phyloP scores from a whole-genome alignment of 2,888 invertebrate species.

The Rhingia rostrata region DNA sequence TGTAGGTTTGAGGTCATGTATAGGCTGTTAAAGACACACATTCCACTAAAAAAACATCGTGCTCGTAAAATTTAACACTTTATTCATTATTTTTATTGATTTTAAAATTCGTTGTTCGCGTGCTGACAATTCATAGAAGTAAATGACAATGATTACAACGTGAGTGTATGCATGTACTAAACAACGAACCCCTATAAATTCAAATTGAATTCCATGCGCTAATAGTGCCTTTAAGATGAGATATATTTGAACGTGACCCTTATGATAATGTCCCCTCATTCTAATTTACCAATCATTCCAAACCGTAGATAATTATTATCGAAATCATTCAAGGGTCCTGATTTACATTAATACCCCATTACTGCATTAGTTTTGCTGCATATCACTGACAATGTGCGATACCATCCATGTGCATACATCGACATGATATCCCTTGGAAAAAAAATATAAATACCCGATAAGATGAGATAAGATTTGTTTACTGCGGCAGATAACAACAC shows the following conservation, averaged over 20 bases:
- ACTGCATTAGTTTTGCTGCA: slow-evolving; percentile 19
- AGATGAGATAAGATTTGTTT: slow-evolving; percentile 53
- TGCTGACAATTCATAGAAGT: neutral
- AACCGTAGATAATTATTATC: slow-evolving; percentile 36
- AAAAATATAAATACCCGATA: slow-evolving; percentile 37
- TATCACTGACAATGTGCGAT: slow-evolving; percentile 9
- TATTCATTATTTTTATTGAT: neutral
- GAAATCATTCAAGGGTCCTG: slow-evolving; percentile 13
- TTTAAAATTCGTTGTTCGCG: neutral
- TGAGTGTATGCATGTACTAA: neutral
- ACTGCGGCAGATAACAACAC: slow-evolving; percentile 40
- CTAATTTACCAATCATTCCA: slow-evolving; percentile 12
- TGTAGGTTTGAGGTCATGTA: too few relatives aligned
- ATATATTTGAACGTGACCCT: slow-evolving; percentile 21
- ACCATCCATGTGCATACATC: slow-evolving; percentile 23
- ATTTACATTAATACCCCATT: slow-evolving; percentile 48
- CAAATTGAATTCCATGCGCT: neutral
- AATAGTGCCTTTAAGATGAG: neutral
- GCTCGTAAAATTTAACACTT: neutral
- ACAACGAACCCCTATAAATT: slow-evolving; percentile 33
- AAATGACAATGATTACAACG: neutral
- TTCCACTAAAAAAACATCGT: too few relatives aligned
- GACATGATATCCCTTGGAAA: slow-evolving; percentile 23
- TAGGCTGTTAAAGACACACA: too few relatives aligned
- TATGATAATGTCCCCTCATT: slow-evolving; percentile 14